Evolutionary conservation across 1,140 invertebrate species (phyloP).

Genomic region (Drosophila kepulauana): DNA sequence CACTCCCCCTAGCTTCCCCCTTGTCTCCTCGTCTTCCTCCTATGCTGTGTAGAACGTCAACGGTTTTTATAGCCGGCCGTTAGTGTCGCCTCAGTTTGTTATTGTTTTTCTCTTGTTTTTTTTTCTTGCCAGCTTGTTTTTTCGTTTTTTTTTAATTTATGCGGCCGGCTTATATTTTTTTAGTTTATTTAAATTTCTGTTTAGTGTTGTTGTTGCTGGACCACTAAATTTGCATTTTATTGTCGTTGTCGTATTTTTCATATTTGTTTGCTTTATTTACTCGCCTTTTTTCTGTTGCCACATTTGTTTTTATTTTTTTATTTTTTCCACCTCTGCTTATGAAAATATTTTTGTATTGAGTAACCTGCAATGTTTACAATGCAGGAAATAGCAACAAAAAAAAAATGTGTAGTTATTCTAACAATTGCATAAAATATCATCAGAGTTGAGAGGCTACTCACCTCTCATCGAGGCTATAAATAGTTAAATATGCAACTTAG

Average conservation of each 20-base stretch:
- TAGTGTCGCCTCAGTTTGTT: slow-evolving; percentile 49
- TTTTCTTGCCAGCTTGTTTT: slow-evolving; percentile 26
- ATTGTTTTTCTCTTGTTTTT: slow-evolving; percentile 17
- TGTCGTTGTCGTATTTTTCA: slow-evolving; percentile 56
- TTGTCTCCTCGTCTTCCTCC: too few relatives aligned
- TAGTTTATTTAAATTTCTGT: slow-evolving; percentile 53
- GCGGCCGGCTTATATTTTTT: slow-evolving; percentile 65
- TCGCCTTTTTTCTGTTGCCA: slow-evolving; percentile 31
- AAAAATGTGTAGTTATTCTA: slow-evolving; percentile 26
- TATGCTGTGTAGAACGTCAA: neutral
- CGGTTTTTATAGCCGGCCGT: slow-evolving; percentile 36
- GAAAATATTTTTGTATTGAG: slow-evolving; percentile 65
- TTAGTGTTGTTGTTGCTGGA: slow-evolving; percentile 39
- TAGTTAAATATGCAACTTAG: neutral
- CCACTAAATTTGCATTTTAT: slow-evolving; percentile 77
- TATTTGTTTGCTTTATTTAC: slow-evolving; percentile 53
- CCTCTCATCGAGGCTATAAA: slow-evolving; percentile 1
- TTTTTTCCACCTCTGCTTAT: slow-evolving; percentile 29
- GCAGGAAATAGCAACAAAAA: slow-evolving; percentile 17
- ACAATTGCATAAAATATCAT: slow-evolving; percentile 5
- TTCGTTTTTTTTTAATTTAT: slow-evolving; percentile 53
- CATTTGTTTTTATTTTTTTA: slow-evolving; percentile 19
- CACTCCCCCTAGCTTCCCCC: neutral
- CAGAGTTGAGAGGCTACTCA: slow-evolving; percentile 5
- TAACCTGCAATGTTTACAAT: slow-evolving; percentile 43